phyloP scores from a whole-genome alignment of 2,888 invertebrate genomes.

The Campoplex capitator region DNA sequence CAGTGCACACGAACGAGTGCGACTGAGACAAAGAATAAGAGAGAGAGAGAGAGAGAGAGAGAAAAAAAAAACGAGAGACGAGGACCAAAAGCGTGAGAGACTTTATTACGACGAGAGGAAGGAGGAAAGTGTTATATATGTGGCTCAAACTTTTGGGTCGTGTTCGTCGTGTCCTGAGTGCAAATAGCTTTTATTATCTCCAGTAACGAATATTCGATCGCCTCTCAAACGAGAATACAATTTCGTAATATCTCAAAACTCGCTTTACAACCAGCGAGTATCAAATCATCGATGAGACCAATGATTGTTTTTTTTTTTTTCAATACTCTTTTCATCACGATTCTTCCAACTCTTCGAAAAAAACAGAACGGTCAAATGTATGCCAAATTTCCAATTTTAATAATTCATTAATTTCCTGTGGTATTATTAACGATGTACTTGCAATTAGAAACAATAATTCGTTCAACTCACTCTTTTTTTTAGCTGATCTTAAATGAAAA shows the following conservation, averaged over 20 bases:
- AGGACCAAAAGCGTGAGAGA: slow-evolving; percentile 52
- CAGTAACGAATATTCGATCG: slow-evolving; percentile 28
- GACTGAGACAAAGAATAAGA: slow-evolving; percentile 11
- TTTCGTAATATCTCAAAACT: slow-evolving; percentile 57
- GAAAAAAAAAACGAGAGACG: not conserved
- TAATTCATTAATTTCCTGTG: not conserved
- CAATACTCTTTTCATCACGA: not conserved
- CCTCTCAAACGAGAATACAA: slow-evolving; percentile 36
- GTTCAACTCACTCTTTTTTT: not conserved
- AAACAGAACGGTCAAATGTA: not conserved
- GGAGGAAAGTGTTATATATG: slow-evolving; percentile 23
- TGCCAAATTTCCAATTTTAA: not conserved
- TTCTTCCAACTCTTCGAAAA: not conserved
- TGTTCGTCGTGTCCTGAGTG: slow-evolving; percentile 54
- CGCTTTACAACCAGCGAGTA: not conserved
- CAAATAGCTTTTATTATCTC: slow-evolving; percentile 62
- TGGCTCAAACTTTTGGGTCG: slow-evolving; percentile 54
- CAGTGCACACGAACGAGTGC: slow-evolving; percentile 35
- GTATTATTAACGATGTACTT: not conserved
- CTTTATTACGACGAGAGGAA: slow-evolving; percentile 33
- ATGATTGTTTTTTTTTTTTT: not conserved
- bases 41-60: no score
- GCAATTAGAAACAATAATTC: not conserved
- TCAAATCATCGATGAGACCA: slow-evolving; percentile 30
- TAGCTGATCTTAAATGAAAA: not conserved